Percentiles rank a stretch among this genome's conserved stretches.
Evolutionary conservation across 1,140 invertebrate genomes (phyloP).

Genomic region (Drosophila tristis): DNA sequence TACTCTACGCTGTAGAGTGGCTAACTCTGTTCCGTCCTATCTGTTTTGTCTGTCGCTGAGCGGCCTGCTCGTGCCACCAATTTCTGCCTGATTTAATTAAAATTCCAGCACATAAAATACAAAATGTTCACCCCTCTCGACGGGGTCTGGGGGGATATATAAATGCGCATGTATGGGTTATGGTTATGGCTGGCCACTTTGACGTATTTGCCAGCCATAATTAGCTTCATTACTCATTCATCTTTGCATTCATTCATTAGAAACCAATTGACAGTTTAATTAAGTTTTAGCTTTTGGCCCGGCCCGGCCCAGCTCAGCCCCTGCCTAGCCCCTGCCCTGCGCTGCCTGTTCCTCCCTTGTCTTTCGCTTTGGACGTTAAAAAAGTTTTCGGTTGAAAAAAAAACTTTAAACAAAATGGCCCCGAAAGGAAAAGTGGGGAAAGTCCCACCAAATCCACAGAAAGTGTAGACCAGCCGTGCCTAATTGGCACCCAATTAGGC

Average conservation of each 20-base stretch:
- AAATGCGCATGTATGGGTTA: constrained; percentile 7
- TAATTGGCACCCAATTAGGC: constrained; percentile 60
- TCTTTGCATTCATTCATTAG: constrained; percentile 66
- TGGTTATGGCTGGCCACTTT: constrained; percentile 34
- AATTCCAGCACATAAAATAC: constrained; percentile 38
- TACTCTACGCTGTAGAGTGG: not conserved
- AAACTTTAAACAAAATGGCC: constrained; percentile 48
- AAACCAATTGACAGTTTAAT: constrained; percentile 77
- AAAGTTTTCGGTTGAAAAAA: constrained; percentile 34
- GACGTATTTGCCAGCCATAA: constrained; percentile 60
- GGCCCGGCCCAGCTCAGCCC: not conserved
- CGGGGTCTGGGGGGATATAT: not conserved
- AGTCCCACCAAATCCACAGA: constrained; percentile 13
- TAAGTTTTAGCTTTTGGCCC: constrained; percentile 54
- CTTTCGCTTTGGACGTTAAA: constrained; percentile 19
- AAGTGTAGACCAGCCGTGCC: constrained; percentile 39
- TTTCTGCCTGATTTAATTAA: constrained; percentile 59
- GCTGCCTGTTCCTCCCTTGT: constrained; percentile 23
- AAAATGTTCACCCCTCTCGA: not conserved
- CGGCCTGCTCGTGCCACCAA: constrained; percentile 21
- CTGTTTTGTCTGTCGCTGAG: constrained; percentile 12
- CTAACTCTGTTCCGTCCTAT: not conserved
- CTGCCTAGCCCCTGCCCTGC: no score
- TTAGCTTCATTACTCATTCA: constrained; percentile 73
- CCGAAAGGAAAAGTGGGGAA: not conserved